Base-by-base conservation (phyloP, 2,797 vertebrate species). In the Chelmon rostratus region DNA sequence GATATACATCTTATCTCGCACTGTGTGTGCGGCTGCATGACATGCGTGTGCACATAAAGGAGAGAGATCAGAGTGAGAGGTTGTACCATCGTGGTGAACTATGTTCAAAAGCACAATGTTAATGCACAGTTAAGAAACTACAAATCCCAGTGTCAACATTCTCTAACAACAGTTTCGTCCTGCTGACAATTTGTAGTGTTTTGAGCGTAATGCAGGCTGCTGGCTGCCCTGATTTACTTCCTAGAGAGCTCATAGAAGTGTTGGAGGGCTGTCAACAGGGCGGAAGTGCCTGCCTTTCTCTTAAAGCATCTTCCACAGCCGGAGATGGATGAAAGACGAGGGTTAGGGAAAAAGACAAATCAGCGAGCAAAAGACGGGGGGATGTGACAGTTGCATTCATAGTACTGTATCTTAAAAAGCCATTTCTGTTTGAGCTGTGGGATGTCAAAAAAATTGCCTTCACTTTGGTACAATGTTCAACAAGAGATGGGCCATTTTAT, bases 241-340 rank as follows among this genome's bases (percentile, higher is more conserved):
- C 78, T 59, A 23, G 19, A 65, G 13, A 76, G 53, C 78, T 74
- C 78, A 79, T 65, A 70, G 77, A 86, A 81, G 71, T 80, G 72
- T 79, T 68, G 23, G 82, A 84, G 66, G 56, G 68, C 54, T 79
- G 68, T 86, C 79, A 86, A 67, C 63, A 31, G 42, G 65, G 56
- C 23, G 33, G 52, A 81, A 71, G 49, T n/a, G 61, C 57, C 59
- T 83, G 77, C 87, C 78, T 61, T 35, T 47, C 68, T 57, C 49
- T 75, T 25, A 18, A 82, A 73, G 19, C 33, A 8, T 68, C 49
- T 74, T 67, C 49, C 21, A 40, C 50, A 40, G 57, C 66, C 28
- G 11, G 46, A 72, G 75, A 83, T 40, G 62, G 61, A 78, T 38
- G 13, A 74, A 66, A 65, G 58, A 77, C 9, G 23, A 49, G 8